phyloP scores from a whole-genome alignment of 2,113 vertebrate genomes.

The Orycteropus afer region DNA sequence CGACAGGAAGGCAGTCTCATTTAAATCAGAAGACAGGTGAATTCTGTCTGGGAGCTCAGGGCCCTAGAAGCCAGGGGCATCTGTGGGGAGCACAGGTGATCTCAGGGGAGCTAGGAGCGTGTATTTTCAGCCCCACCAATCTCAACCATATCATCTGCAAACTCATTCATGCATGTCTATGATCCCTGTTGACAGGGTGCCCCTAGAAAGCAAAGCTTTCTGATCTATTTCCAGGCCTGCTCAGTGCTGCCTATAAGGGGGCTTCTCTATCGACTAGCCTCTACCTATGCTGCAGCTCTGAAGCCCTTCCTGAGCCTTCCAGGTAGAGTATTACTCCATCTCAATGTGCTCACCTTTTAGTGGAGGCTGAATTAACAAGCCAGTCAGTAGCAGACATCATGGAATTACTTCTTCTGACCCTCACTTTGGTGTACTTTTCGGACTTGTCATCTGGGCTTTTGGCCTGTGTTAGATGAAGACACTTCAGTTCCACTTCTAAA shows the following conservation, averaged over 20 bases:
- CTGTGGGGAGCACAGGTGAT: not conserved
- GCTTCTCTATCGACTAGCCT: not conserved
- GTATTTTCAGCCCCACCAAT: not conserved
- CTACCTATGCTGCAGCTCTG: not conserved
- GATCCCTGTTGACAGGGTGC: not conserved
- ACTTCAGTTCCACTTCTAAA: not conserved
- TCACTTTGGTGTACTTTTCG: not conserved
- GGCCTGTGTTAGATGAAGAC: not conserved
- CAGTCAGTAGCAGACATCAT: not conserved
- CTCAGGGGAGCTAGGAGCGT: not conserved
- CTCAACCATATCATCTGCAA: not conserved
- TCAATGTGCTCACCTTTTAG: not conserved
- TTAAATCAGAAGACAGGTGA: not conserved
- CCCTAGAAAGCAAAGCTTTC: slow-evolving; percentile 40
- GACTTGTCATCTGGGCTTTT: not conserved
- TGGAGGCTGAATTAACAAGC: too few species aligned
- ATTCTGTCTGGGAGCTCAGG: not conserved
- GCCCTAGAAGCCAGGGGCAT: not conserved
- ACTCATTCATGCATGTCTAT: not conserved
- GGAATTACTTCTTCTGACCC: not conserved
- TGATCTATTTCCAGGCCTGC: not conserved
- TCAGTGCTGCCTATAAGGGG: not conserved
- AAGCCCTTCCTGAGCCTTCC: not conserved
- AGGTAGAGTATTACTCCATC: not conserved
- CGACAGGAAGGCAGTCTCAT: not conserved